Evolutionary conservation across 2,113 vertebrate genomes (phyloP), one percentile per base, ranked within the genome.

Genomic region (Beaufortia kweichowensis): DNA sequence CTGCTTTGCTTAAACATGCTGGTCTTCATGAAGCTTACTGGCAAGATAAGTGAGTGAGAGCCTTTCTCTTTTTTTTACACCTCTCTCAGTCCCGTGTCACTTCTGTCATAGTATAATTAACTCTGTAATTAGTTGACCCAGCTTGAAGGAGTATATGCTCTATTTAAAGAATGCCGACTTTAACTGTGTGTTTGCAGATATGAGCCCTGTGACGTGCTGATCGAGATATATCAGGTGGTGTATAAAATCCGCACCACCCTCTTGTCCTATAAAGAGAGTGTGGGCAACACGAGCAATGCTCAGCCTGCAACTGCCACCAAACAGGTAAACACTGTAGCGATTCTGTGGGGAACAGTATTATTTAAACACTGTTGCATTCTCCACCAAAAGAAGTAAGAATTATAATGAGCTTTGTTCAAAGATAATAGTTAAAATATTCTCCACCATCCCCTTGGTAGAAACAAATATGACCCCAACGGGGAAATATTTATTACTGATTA

Each of bases 1-100:
- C 92, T 57, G 92, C 87, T 64, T 86, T 94, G 56, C 87, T 94
- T 46, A 94, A 93, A 80, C 93, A 94, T 84, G 87, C 90, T 0
- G 92, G 92, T 11, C 86, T 92, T 59, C 89, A 91, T 33, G 87
- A 91, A 67, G 91, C 90, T 5, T 89, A 85, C 64, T 90, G 86
- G 87, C 88, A 91, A 76, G 92, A 93, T 79, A 89, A 84, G 92
- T 93, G 50, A 83, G 87, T 82, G n/a, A 35, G 21, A 70, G 23
- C n/a, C 43, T 12, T 31, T 5, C 14, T 60, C n/a, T 39, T 19
- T 48, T 8, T 12, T 53, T 46, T 46, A 46, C 15, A 23, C 29
- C 33, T 64, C 10, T 53, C 14, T 65, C 43, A 17, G 19, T 29
- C 29, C 14, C 3, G 15, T 55, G 23, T 56, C 53, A 14, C 31